Evolutionary conservation across 2,888 invertebrate species (phyloP).

Genomic region (Caenorhabditis zanzibari): DNA sequence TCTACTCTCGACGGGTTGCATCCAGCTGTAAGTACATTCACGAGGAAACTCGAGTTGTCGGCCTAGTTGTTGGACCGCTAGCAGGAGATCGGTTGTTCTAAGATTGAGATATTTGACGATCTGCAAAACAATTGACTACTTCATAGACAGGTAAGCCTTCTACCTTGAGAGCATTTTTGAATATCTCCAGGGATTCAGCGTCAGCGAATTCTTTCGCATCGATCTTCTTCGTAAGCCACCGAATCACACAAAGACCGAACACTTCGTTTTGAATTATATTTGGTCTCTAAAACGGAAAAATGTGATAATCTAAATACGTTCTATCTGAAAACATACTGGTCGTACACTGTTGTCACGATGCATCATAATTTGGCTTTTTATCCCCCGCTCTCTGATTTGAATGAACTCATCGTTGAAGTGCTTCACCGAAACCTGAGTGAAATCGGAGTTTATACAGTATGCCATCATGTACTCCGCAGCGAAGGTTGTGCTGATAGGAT

Average conservation of each 20-base stretch:
- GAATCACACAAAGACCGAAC: constrained; percentile 38
- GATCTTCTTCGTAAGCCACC: constrained; percentile 44
- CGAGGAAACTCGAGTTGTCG: constrained; percentile 46
- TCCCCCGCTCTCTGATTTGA: constrained; percentile 40
- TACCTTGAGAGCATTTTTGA: constrained; percentile 38
- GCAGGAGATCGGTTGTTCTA: constrained; percentile 25
- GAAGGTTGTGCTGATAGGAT: constrained; percentile 34
- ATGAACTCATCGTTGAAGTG: constrained; percentile 49
- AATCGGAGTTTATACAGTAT: constrained; percentile 33
- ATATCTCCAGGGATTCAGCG: constrained; percentile 21
- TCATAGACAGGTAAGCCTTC: too few relatives aligned
- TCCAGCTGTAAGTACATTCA: constrained; percentile 38
- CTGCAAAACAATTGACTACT: too few relatives aligned
- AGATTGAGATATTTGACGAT: constrained; percentile 34
- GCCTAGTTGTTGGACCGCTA: constrained; percentile 45
- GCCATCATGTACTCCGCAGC: constrained; percentile 52
- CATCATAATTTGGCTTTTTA: constrained; percentile 36
- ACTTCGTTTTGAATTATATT: constrained; percentile 55
- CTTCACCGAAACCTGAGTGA: constrained; percentile 30
- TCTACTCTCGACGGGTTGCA: constrained; percentile 33
- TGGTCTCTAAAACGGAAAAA: constrained; percentile 41
- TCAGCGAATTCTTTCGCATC: constrained; percentile 32
- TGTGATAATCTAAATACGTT: background rate
- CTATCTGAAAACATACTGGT: constrained; percentile 1
- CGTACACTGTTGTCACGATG: constrained; percentile 22